These are phyloP conservation scores for Pelodiscus sinensis DNA, from an alignment of 2,113 vertebrate species.

Conservation along the genomic window DNA sequence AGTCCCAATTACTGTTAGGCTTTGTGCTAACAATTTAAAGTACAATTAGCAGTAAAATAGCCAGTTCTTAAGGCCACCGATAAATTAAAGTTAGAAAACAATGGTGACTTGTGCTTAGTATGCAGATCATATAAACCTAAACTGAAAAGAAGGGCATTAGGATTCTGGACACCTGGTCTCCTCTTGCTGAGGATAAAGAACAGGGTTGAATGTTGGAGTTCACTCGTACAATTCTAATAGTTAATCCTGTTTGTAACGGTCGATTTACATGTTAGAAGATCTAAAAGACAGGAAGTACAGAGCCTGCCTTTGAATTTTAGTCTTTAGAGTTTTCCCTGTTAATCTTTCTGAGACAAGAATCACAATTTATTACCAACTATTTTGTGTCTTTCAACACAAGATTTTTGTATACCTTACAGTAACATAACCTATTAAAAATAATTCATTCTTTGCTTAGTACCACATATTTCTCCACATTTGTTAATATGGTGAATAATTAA, in stretches of 20 bases:
- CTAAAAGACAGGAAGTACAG: slow-evolving; percentile 85
- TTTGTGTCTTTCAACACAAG: slow-evolving; percentile 61
- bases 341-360: slow-evolving; percentile 67
- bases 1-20: slow-evolving; percentile 51
- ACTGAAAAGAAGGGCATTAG: slow-evolving; percentile 79
- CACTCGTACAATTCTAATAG: slow-evolving; percentile 74
- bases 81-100: slow-evolving; percentile 78
- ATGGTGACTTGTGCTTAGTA: slow-evolving; percentile 80
- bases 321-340: slow-evolving; percentile 73
- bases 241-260: slow-evolving; percentile 84
- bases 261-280: slow-evolving; percentile 85
- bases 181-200: slow-evolving; percentile 68
- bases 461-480: not conserved
- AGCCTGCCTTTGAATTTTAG: slow-evolving; percentile 77
- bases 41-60: slow-evolving; percentile 67
- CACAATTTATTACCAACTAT: slow-evolving; percentile 59
- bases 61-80: slow-evolving; percentile 74
- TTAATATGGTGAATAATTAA: not conserved
- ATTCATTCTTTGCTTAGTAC: slow-evolving; percentile 13
- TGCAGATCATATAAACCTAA: slow-evolving; percentile 70
- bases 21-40: slow-evolving; percentile 74
- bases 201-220: slow-evolving; percentile 76
- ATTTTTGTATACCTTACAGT: slow-evolving; percentile 18
- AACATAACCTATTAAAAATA: slow-evolving; percentile 27
- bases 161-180: slow-evolving; percentile 80